phyloP scores from a whole-genome alignment of 2,113 vertebrate genomes.

The Siphamia tubifer region DNA sequence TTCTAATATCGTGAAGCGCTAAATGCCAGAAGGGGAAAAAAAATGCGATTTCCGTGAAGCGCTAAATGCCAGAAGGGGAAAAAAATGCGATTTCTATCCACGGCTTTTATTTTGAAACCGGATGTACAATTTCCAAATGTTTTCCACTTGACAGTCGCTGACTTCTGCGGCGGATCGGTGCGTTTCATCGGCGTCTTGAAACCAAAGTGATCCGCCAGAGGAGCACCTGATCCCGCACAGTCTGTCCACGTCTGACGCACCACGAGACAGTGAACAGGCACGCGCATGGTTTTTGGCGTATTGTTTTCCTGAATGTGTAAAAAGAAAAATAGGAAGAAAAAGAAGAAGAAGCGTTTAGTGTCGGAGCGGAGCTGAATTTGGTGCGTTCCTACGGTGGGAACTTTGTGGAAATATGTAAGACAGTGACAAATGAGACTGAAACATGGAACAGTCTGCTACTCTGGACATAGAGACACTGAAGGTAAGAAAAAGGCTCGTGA shows the following conservation, averaged over 20 bases:
- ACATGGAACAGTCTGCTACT: slow-evolving; percentile 72
- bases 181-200: neutral
- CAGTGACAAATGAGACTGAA: slow-evolving; percentile 23
- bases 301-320: neutral
- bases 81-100: no score
- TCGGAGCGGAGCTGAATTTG: neutral
- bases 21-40: no score
- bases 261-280: no score
- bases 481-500: no score
- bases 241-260: no score
- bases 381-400: slow-evolving; percentile 17
- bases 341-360: no score
- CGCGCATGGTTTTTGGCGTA: no score
- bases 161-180: slow-evolving; percentile 15
- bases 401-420: slow-evolving; percentile 68
- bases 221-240: neutral
- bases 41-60: no score
- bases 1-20: no score
- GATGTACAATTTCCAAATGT: fast-evolving
- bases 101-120: slow-evolving; percentile 32
- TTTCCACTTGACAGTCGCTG: neutral
- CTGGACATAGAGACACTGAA: slow-evolving; percentile 70
- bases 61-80: no score
- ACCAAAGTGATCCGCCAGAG: slow-evolving; percentile 9
- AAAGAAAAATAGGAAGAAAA: no score